Evolutionary conservation across 2,888 invertebrate species (phyloP).

Genomic region (Metalampra italica): DNA sequence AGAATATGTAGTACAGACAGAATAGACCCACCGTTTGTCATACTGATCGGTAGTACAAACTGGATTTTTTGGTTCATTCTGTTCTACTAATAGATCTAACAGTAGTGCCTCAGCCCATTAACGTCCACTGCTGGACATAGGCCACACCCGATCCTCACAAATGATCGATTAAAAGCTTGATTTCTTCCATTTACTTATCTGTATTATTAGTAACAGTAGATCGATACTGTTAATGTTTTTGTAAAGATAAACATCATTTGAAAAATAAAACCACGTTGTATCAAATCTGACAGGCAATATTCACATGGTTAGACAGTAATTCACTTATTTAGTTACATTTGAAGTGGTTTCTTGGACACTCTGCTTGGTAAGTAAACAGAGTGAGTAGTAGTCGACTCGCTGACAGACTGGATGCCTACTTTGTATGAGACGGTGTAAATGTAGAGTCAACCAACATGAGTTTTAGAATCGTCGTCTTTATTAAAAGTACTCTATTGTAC

Average conservation of each 20-base stretch:
- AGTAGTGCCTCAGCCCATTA: too few species aligned
- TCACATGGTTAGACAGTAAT: not conserved
- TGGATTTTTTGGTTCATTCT: too few species aligned
- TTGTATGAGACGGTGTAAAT: not conserved
- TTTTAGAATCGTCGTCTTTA: not conserved
- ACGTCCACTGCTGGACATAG: too few species aligned
- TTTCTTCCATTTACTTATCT: too few species aligned
- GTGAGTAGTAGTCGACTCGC: slow-evolving; percentile 6
- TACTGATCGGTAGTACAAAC: too few species aligned
- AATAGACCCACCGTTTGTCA: too few species aligned
- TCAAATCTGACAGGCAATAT: not conserved
- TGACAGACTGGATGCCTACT: slow-evolving; percentile 2
- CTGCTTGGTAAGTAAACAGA: slow-evolving; percentile 5
- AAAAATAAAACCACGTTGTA: not conserved
- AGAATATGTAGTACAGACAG: too few species aligned
- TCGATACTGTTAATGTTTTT: not conserved
- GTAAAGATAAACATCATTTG: not conserved
- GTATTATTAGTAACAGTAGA: not conserved
- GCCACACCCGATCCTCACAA: too few species aligned
- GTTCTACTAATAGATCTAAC: too few species aligned
- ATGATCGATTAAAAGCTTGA: too few species aligned
- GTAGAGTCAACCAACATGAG: not conserved
- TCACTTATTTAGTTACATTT: not conserved
- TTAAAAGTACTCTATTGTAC: not conserved
- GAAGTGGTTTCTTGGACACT: not conserved